These are phyloP conservation scores for Parnassius apollo DNA, from an alignment of 2,888 invertebrate genomes.

Conservation along the genomic window DNA sequence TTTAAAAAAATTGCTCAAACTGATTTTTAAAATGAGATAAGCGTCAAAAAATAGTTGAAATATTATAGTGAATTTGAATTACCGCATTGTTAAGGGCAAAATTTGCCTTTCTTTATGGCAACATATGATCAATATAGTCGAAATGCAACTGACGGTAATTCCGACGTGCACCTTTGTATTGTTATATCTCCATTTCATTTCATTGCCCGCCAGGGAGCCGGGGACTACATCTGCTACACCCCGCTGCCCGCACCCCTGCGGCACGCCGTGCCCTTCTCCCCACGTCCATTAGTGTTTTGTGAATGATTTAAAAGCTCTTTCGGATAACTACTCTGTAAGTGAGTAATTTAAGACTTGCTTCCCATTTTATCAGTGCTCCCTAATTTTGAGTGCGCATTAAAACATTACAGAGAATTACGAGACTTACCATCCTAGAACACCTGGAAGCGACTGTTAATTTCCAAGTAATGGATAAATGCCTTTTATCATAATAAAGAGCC, in stretches of 20 bases:
- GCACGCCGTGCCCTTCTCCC: slow-evolving; percentile 48
- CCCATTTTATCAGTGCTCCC: slow-evolving; percentile 80
- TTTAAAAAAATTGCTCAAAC: no score
- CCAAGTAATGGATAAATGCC: slow-evolving; percentile 6
- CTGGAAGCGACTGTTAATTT: slow-evolving; percentile 21
- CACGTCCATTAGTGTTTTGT: slow-evolving; percentile 82
- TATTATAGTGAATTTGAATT: background rate
- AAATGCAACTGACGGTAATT: slow-evolving; percentile 68
- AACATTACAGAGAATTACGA: slow-evolving; percentile 57
- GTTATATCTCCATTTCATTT: slow-evolving; percentile 73
- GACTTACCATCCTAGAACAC: slow-evolving; percentile 24
- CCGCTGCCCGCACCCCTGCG: slow-evolving; percentile 43
- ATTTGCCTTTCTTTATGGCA: background rate
- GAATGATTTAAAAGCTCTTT: slow-evolving; percentile 82
- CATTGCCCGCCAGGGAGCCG: slow-evolving; percentile 73
- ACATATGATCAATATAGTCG: slow-evolving; percentile 35
- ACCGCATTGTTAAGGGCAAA: background rate
- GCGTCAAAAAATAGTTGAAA: background rate
- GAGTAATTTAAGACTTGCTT: slow-evolving; percentile 81
- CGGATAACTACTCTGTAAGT: slow-evolving; percentile 81
- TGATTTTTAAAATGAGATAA: no score
- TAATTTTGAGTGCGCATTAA: slow-evolving; percentile 80
- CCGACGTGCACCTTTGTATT: slow-evolving; percentile 75
- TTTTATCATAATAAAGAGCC: slow-evolving; percentile 9
- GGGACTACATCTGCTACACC: slow-evolving; percentile 68